Base-by-base conservation (phyloP, 1,140 invertebrate genomes). In the Contarinia nasturtii region DNA sequence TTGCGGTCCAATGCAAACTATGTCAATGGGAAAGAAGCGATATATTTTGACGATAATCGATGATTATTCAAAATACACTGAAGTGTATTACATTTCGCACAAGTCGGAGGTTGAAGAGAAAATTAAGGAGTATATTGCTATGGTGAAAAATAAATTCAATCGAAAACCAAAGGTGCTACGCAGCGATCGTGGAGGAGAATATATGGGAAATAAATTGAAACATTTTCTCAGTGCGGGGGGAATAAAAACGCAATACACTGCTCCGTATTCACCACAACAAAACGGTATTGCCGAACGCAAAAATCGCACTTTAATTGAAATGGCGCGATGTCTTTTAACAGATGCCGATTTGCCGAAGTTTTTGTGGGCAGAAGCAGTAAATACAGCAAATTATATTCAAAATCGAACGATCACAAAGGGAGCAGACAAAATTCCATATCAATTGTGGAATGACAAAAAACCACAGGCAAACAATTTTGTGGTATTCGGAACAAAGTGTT, bases 241-340 rank as follows among this genome's bases (percentile, higher is more conserved):
- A 7, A 63, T 68, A 17, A 45, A 37, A 19, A 61, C 67, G 49
- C 55, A 66, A 52, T 58, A 46, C 7, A 58, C 55, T 17, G 55
- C 60, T n/a, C 42, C 59, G 1, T 69, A 69, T 49, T 66, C 59
- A 5, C 64, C 67, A 1, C 49, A 73, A 53, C 60, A 69, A 50
- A 74, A 73, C 53, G 67, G 67, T 4, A 18, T 19, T 19, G 41
- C 41, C 2, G 41, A 42, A 42, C 14, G 41, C 3, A 5, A 19
- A 5, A 42, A 43, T 43, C 15, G 41, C 12, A 20, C 41, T 4
- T 21, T 43, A 15, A 21, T 43, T 21, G 41, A 43, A 20, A 17
- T 17, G 15, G 4, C 41, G 20, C 2, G 41, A 20, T 43, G 41
- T 21, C 2, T 43, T 3, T 14, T 43, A 2, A 12, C 5, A 3